Conservation (phyloP, 2,888 invertebrate species). For the Anagyrus pseudococci region DNA sequence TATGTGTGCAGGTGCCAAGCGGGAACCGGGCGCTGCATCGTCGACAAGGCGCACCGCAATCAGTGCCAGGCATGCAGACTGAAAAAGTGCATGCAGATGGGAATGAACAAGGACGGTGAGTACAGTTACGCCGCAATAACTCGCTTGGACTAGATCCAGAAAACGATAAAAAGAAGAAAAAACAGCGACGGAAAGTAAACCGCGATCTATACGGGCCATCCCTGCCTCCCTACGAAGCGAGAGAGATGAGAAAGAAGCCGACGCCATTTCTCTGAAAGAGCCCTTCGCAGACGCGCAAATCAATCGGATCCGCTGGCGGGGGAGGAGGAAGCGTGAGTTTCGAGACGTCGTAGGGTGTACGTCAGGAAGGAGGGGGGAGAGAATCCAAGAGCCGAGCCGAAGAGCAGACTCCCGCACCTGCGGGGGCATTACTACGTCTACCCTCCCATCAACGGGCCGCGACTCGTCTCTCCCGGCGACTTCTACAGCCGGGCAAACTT, state of each 20-base stretch:
- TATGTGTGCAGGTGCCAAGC: constrained; percentile 89
- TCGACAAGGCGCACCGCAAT: constrained; percentile 98
- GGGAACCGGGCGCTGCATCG: constrained; percentile 95
- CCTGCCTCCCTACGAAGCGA: too few relatives aligned
- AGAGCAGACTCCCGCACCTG: too few relatives aligned
- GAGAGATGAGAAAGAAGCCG: too few relatives aligned
- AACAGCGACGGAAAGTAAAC: too few relatives aligned
- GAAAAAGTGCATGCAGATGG: constrained; percentile 98
- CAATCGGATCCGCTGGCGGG: constrained; percentile 44
- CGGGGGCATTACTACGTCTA: too few relatives aligned
- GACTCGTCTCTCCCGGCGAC: background rate
- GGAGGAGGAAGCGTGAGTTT: too few relatives aligned
- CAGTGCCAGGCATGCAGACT: constrained; percentile 98
- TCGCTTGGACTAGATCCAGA: too few relatives aligned
- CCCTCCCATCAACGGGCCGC: too few relatives aligned
- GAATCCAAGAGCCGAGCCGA: background rate
- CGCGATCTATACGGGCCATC: too few relatives aligned
- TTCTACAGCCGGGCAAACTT: constrained; percentile 46
- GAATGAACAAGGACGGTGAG: constrained; percentile 99
- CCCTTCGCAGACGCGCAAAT: constrained; percentile 32
- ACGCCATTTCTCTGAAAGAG: constrained; percentile 4
- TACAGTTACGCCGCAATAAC: constrained; percentile 44
- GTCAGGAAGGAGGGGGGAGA: background rate
- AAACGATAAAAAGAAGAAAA: too few relatives aligned
- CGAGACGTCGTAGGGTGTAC: background rate